Percentiles rank a stretch among this genome's conserved stretches.
Evolutionary conservation across 2,888 invertebrate genomes (phyloP).

Genomic region (Pristionchus japonicus): DNA sequence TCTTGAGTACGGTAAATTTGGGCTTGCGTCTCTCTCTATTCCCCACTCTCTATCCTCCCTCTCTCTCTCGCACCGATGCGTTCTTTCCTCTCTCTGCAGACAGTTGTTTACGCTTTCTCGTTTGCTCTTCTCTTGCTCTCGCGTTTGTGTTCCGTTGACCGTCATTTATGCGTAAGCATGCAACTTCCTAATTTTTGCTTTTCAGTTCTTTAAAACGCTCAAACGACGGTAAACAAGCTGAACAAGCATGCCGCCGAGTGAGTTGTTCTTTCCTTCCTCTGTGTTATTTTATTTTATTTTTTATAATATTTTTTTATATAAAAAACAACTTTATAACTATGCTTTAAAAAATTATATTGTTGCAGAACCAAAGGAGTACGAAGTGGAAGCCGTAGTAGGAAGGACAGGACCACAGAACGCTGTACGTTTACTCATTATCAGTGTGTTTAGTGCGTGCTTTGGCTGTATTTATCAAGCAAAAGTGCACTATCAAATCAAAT

Average conservation of each 20-base stretch:
- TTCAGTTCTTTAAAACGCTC: neutral
- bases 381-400: constrained; percentile 16
- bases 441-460: neutral
- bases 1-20: too few species aligned
- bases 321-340: neutral
- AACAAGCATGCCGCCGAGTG: too few species aligned
- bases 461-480: neutral
- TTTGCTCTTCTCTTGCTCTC: too few species aligned
- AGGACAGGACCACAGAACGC: neutral
- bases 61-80: too few species aligned
- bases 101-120: too few species aligned
- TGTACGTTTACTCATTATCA: neutral
- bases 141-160: too few species aligned
- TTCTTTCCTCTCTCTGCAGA: too few species aligned
- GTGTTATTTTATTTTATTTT: neutral
- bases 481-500: too few species aligned
- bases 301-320: neutral
- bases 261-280: too few species aligned
- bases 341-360: neutral
- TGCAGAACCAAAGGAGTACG: neutral
- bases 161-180: too few species aligned
- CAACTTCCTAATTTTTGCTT: neutral
- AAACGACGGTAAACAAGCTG: neutral
- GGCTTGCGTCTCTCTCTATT: too few species aligned
- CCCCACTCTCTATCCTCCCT: too few species aligned